A percentile compares a stretch with the other conserved stretches of the same genome.
Conservation (phyloP, 2,797 vertebrate species). For the Sorex maritimensis region DNA sequence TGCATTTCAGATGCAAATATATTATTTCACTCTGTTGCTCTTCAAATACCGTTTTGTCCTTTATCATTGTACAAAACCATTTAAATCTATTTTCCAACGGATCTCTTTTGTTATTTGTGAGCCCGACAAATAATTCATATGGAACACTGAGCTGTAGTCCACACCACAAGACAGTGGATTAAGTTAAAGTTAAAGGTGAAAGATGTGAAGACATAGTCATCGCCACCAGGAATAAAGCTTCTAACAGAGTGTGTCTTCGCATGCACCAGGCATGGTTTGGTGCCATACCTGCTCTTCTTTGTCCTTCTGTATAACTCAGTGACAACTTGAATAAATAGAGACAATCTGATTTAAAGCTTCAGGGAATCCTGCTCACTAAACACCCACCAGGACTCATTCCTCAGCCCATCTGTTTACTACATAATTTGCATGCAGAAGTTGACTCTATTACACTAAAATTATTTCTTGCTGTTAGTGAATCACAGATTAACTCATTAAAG, state of each 20-base stretch:
- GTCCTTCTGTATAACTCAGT: slow-evolving; percentile 89
- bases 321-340: slow-evolving; percentile 88
- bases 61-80: slow-evolving; percentile 15
- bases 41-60: slow-evolving; percentile 25
- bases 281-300: slow-evolving; percentile 88
- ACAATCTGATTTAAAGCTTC: slow-evolving; percentile 83
- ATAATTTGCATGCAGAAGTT: neutral
- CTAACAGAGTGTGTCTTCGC: too few relatives aligned
- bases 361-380: neutral
- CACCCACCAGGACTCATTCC: neutral
- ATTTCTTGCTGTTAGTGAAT: slow-evolving; percentile 25
- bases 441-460: neutral
- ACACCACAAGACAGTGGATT: slow-evolving; percentile 89
- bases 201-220: slow-evolving; percentile 83
- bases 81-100: neutral
- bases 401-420: neutral
- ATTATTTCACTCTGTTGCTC: neutral
- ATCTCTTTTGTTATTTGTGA: neutral
- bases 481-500: slow-evolving; percentile 18
- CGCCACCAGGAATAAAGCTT: too few relatives aligned
- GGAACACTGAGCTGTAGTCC: slow-evolving; percentile 72
- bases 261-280: too few relatives aligned
- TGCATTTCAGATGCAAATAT: neutral
- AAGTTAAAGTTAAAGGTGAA: slow-evolving; percentile 90
- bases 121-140: slow-evolving; percentile 91